These are phyloP conservation scores for Drosophila percnosoma DNA, from an alignment of 2,888 invertebrate species.

Conservation along the genomic window DNA sequence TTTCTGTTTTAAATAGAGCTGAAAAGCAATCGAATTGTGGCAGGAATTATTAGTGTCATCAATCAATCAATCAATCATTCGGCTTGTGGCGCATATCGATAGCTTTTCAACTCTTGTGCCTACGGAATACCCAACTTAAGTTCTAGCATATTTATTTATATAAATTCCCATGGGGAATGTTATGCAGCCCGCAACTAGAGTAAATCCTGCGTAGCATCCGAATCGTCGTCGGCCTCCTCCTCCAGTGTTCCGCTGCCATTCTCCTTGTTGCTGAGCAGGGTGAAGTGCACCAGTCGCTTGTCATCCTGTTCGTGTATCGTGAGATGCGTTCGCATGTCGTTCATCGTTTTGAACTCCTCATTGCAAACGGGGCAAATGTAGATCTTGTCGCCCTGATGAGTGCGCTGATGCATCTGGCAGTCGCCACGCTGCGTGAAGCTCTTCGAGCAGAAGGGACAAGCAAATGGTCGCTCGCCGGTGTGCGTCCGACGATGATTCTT, in stretches of 20 bases:
- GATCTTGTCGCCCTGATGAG: conserved; percentile 85
- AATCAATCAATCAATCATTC: neutral
- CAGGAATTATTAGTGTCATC: neutral
- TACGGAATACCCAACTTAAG: conserved; percentile 23
- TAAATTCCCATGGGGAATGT: conserved; percentile 37
- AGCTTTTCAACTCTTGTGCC: neutral
- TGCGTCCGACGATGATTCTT: conserved; percentile 87
- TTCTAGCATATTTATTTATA: conserved; percentile 6
- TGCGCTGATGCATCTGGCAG: conserved; percentile 86
- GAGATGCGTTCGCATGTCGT: conserved; percentile 86
- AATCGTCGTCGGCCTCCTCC: conserved; percentile 58
- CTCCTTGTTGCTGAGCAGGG: conserved; percentile 56
- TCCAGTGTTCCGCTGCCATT: conserved; percentile 49
- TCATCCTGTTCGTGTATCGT: conserved; percentile 83
- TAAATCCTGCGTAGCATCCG: conserved; percentile 43
- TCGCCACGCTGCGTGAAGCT: conserved; percentile 87
- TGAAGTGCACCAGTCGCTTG: conserved; percentile 66
- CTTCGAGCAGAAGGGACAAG: conserved; percentile 86
- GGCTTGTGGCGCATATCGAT: neutral
- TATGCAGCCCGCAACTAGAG: conserved; percentile 23
- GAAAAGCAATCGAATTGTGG: conserved; percentile 4
- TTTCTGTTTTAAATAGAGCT: neutral
- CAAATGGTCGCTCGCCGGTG: conserved; percentile 87
- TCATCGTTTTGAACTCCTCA: conserved; percentile 85
- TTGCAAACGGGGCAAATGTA: conserved; percentile 75